These are phyloP conservation scores for Masnerella sp. DNA, from an alignment of 2,888 invertebrate genomes.

Conservation along the genomic window DNA sequence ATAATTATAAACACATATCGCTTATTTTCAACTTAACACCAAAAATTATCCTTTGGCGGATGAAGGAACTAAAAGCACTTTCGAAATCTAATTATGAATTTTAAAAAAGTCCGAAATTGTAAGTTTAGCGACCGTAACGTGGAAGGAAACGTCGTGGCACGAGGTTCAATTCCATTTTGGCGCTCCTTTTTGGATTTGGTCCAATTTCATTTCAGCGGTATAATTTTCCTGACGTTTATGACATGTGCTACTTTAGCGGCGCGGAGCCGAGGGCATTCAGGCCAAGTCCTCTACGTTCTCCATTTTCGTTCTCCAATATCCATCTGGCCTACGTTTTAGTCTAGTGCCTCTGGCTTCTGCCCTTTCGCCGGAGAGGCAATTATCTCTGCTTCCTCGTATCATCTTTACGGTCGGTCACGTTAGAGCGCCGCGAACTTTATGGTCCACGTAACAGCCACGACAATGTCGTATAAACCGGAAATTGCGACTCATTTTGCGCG, in stretches of 20 bases:
- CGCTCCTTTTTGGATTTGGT: constrained; percentile 57
- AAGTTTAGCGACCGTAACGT: constrained; percentile 10
- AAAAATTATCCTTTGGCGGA: no score
- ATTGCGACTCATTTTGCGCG: constrained; percentile 42
- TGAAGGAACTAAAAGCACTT: no score
- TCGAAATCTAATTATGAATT: constrained; percentile 12
- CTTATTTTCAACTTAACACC: no score
- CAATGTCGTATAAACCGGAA: constrained; percentile 56
- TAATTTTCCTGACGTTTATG: constrained; percentile 61
- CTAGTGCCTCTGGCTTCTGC: constrained; percentile 55
- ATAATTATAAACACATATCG: no score
- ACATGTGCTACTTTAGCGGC: constrained; percentile 59
- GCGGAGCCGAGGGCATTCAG: constrained; percentile 54
- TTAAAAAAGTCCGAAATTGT: constrained; percentile 3
- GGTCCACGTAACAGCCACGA: constrained; percentile 54
- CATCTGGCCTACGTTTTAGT: constrained; percentile 48
- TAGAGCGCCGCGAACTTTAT: constrained; percentile 60
- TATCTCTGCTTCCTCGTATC: constrained; percentile 64
- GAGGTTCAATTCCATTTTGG: constrained; percentile 55
- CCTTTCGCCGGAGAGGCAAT: constrained; percentile 64
- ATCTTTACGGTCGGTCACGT: constrained; percentile 66
- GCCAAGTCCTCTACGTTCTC: constrained; percentile 58
- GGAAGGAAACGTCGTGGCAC: constrained; percentile 36
- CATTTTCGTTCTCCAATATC: constrained; percentile 59
- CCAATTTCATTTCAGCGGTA: constrained; percentile 60